A percentile compares a stretch with the other conserved stretches of the same genome.
These are phyloP conservation scores for Catalaphyllia jardinei DNA, from an alignment of 64 coral and sea anemone genomes.

Conservation along the genomic window DNA sequence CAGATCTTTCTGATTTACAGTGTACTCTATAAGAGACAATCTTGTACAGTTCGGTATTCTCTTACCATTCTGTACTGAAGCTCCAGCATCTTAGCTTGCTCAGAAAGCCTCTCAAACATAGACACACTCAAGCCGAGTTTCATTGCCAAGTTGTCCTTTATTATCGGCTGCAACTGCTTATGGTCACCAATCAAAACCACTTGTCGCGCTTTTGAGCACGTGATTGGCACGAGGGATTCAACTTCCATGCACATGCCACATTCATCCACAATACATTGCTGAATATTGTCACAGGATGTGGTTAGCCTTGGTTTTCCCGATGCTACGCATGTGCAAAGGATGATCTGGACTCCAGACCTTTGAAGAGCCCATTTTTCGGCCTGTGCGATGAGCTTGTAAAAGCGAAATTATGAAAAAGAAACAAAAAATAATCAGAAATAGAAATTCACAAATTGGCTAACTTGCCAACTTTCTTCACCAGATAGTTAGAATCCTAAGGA, in stretches of 20 bases:
- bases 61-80: constrained; percentile 95
- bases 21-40: too few relatives aligned
- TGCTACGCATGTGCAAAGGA: constrained; percentile 50
- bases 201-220: constrained; percentile 57
- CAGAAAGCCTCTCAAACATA: constrained; percentile 81
- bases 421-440: too few relatives aligned
- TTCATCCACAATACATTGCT: constrained; percentile 93
- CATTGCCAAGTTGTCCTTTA: constrained; percentile 49
- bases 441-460: too few relatives aligned
- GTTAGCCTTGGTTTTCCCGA: constrained; percentile 38
- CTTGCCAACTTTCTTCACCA: background rate
- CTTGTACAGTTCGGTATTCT: background rate
- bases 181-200: constrained; percentile 93
- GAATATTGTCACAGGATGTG: constrained; percentile 38
- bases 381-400: too few relatives aligned
- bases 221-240: constrained; percentile 75
- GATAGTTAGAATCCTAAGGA: constrained; percentile 63
- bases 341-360: too few relatives aligned
- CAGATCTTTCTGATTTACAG: too few relatives aligned
- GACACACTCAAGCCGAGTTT: constrained; percentile 62
- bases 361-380: too few relatives aligned
- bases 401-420: too few relatives aligned
- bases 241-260: constrained; percentile 90
- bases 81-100: constrained; percentile 66
- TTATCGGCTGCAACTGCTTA: constrained; percentile 85